Evolutionary conservation across 2,113 vertebrate species (phyloP).

Genomic region (Cariama cristata): DNA sequence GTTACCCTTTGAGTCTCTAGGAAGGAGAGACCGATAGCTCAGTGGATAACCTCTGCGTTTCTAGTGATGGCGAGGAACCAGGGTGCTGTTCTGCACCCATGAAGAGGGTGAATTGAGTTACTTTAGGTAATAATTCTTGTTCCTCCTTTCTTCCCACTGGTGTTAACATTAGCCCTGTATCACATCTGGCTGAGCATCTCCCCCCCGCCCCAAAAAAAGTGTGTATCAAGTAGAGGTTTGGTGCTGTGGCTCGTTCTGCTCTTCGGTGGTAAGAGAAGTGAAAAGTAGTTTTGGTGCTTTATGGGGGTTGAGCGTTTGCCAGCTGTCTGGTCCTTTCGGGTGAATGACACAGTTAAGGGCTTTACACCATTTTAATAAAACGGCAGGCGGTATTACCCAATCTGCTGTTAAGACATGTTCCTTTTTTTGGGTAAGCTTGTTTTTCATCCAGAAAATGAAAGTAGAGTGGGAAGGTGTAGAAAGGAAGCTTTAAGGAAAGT

Average conservation of each 20-base stretch:
- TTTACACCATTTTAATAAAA: neutral
- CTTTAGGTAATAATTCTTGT: neutral
- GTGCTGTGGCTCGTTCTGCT: neutral
- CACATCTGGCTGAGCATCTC: neutral
- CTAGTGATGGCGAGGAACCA: neutral
- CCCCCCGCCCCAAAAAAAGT: too few relatives aligned
- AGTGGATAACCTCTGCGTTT: rapidly evolving
- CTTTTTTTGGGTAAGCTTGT: neutral
- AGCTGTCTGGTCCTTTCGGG: neutral
- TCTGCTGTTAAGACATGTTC: rapidly evolving
- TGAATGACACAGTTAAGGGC: neutral
- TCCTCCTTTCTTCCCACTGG: neutral
- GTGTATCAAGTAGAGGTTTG: rapidly evolving
- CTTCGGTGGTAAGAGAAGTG: neutral
- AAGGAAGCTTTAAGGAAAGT: neutral
- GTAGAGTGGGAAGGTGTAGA: neutral
- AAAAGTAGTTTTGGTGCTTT: neutral
- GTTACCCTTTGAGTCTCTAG: neutral
- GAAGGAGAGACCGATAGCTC: neutral
- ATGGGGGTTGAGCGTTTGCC: neutral
- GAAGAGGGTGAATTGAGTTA: rapidly evolving
- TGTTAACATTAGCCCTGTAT: neutral
- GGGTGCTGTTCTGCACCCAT: neutral
- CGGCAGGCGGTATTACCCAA: rapidly evolving
- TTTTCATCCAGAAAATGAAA: neutral